Evolutionary conservation across 2,797 vertebrate genomes (phyloP), one percentile per base, ranked within the genome.

Genomic region (Microctenopoma steveboyesi): DNA sequence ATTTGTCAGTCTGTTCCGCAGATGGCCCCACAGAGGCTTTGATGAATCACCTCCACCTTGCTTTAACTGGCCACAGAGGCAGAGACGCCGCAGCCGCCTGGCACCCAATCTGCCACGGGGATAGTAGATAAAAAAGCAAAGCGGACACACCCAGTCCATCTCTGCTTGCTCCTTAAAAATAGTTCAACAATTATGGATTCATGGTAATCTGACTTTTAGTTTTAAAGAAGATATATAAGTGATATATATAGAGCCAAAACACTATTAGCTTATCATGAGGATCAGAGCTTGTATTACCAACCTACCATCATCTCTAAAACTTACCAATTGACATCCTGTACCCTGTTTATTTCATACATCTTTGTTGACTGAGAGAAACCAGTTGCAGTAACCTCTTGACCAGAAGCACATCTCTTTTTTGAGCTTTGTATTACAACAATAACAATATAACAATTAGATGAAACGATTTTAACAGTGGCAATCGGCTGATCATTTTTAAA

Each of bases 1-100:
- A 94, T 95, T 94, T 89, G 93, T 95, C 94, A 95, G 91, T 91
- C 91, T 93, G 85, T 90, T 84, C 89, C 87, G 83, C 93, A 93
- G 92, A 92, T 93, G 93, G 93, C 90, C 91, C 92, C 89, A 86
- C 77, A 64, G 90, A 91, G 89, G 77, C 72, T 59, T 80, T 93
- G 94, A 94, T 92, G 87, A 92, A 95, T 95, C 84, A 87, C 87
- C 86, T 85, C 79, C 86, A 89, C 88, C 89, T 90, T 82, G 85
- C 82, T 89, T 91, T 92, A 92, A 89, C 88, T 85, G 87, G 89
- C 84, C 71, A 6, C 83, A 49, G 64, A 85, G 86, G 76, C 75
- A 63, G 66, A 59, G 10, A 61, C 77, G 48, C 74, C 72, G 57
- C 61, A 59, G 67, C 81, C 50, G 67, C 81, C 79, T 81, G 78